These are phyloP conservation scores for Sorex fumeus DNA, from an alignment of 2,113 vertebrate genomes.

Conservation along the genomic window DNA sequence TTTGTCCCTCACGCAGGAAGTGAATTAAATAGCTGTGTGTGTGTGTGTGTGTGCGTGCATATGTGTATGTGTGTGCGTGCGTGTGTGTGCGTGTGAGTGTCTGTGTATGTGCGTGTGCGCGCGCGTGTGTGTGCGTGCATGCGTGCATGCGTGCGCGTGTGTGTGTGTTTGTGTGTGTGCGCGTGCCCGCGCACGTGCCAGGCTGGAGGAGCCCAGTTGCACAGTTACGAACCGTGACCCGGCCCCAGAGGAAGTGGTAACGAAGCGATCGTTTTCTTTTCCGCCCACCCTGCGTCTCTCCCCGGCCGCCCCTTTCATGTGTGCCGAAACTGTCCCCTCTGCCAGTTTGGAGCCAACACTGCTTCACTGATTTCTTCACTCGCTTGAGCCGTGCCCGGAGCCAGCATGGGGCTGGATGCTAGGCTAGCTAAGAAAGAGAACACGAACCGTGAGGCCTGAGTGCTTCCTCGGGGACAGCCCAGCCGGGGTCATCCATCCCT, in stretches of 20 bases:
- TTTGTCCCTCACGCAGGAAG: constrained; percentile 82
- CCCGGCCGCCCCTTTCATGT: neutral
- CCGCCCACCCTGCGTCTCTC: constrained; percentile 52
- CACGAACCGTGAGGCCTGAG: too few relatives aligned
- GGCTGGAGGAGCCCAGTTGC: neutral
- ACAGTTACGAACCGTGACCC: constrained; percentile 73
- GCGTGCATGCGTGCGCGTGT: too few relatives aligned
- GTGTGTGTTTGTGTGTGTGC: neutral
- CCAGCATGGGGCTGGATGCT: neutral
- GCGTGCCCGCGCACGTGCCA: neutral
- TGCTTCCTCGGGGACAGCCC: too few relatives aligned
- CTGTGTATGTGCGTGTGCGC: too few relatives aligned
- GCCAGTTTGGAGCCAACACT: neutral
- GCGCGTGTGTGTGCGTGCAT: too few relatives aligned
- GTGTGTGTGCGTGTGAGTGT: too few relatives aligned
- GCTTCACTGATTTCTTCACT: neutral
- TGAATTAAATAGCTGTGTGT: constrained; percentile 83
- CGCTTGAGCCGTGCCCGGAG: neutral
- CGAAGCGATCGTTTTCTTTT: constrained; percentile 75
- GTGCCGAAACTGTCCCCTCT: neutral
- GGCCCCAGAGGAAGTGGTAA: constrained; percentile 81
- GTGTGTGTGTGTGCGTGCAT: neutral
- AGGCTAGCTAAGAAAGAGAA: neutral
- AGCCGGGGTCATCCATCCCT: too few relatives aligned
- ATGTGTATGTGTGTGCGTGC: too few relatives aligned